Evolutionary conservation across 2,113 vertebrate species (phyloP), one percentile per base, ranked within the genome.

Genomic region (Salvelinus namaycush): DNA sequence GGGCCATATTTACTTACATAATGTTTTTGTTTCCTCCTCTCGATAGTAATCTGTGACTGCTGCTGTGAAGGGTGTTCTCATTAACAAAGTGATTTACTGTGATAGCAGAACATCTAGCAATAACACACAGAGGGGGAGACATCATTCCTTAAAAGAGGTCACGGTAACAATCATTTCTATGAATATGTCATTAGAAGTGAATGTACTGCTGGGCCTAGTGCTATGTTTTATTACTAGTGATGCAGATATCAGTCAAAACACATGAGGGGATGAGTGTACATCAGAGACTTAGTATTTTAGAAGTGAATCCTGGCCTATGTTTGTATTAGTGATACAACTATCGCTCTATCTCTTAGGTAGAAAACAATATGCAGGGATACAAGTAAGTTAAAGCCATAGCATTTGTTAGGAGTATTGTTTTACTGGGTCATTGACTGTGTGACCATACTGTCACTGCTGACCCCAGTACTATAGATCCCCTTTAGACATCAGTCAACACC

Each of bases 1-100:
- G 90, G 85, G 88, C 90, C 88, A 83, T 91, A 89, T 93, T 93
- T 92, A 92, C 90, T 91, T 90, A 88, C 91, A 90, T 90, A 89
- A 83, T 89, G 87, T 68, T 60, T 90, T 86, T 91, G 88, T 91
- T 91, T 89, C 84, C 84, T 85, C 80, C 84, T 80, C 88, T 88
- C 84, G 90, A 92, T 93, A 90, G 83, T 85, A 89, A 91, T 92
- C 91, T 92, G 72, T 83, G 87, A 86, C 87, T 70, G 76, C 81
- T 79, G 82, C 88, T 80, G 87, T 82, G 78, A 79, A 13, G 84
- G 82, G 86, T 84, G 76, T 82, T 89, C 91, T 93, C 91, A 91
- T 93, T 93, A 92, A 91, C 88, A 90, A 78, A 84, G 84, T 78
- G 89, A 92, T 92, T 86, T 85, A 72, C 82, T 81, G 86, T 80